Base-by-base conservation (phyloP, 2,888 invertebrate genomes). In the Cactoblastis cactorum region DNA sequence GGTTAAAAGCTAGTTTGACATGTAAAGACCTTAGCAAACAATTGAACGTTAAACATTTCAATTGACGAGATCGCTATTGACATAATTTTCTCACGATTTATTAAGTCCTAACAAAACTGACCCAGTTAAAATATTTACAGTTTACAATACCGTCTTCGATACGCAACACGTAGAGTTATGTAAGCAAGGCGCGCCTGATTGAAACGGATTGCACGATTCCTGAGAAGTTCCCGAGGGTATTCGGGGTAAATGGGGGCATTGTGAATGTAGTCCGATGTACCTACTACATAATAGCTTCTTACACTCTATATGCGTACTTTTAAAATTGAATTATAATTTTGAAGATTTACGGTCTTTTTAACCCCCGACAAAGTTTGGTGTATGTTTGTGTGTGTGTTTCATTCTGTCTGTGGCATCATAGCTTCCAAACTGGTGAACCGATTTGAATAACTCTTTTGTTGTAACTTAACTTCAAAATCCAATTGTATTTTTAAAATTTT, bases 101-200 rank as follows among this genome's bases (percentile, higher is more conserved):
- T 6, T 8, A 37, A 14, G 17, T 12, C 9, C 37, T 17, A 14
- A 37, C 17, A 17, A 12, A 37, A 37, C 14, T 37, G 37, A 37
- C 37, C 37, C 17, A 37, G 37, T 37, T 17, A 45, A 19, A 43
- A 50, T 41, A 49, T 39, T 33, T 38, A 22, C 12, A 41, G 41
- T 43, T 33, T 33, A 15, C 22, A 43, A 43, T 28, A 28, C 18
- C 12, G 51, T 45, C 49, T n/a, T 49, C 56, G 47, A 39, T 49
- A 38, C 47, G 39, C 55, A 49, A 62, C 61, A 64, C 61, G 67
- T 68, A 58, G 53, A 53, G 57, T 67, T 69, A 69, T 72, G 64
- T 69, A 67, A 67, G 64, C 64, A 66, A 63, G 58, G 55, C 52
- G 46, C 55, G 9, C 4, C 54, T 65, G 69, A 71, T 67, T 71